Percentiles rank a stretch among this genome's conserved stretches.
Conservation (phyloP, 30 jellyfish, hydroid and myxozoan species). For the Phacellophora camtschatica region DNA sequence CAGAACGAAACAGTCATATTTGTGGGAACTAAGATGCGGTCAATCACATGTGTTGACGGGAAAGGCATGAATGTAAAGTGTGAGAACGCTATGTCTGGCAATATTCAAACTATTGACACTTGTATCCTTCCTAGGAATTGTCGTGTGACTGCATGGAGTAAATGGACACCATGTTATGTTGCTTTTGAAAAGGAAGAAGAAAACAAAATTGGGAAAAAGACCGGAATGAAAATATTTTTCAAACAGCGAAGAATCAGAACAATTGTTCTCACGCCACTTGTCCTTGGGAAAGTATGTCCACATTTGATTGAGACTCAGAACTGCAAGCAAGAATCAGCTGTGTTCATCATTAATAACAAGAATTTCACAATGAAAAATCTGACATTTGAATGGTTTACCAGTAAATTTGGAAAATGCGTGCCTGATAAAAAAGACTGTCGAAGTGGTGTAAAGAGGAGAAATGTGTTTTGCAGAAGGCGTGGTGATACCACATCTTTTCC, state of each 20-base stretch:
- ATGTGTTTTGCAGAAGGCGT: constrained; percentile 61
- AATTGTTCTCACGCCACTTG: neutral
- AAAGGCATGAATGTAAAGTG: constrained; percentile 21
- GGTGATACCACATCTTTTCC: constrained; percentile 40
- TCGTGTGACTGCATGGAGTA: constrained; percentile 29
- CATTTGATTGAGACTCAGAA: constrained; percentile 6
- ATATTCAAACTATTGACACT: neutral
- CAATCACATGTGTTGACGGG: neutral
- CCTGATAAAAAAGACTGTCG: constrained; percentile 27
- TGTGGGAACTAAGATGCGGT: constrained; percentile 24
- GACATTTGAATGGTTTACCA: constrained; percentile 43
- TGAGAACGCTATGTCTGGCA: neutral
- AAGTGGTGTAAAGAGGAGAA: constrained; percentile 39
- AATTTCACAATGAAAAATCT: neutral
- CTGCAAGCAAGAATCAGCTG: constrained; percentile 11
- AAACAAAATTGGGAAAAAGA: neutral
- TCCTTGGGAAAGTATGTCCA: constrained; percentile 35
- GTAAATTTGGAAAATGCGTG: constrained; percentile 23
- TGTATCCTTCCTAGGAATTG: constrained; percentile 64
- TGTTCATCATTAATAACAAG: neutral
- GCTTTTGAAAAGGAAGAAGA: neutral
- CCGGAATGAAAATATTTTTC: neutral
- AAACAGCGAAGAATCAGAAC: constrained; percentile 21
- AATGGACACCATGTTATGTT: constrained; percentile 42
- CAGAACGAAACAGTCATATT: neutral